phyloP scores from a whole-genome alignment of 2,113 vertebrate genomes.

The Psilopsiagon aurifrons region DNA sequence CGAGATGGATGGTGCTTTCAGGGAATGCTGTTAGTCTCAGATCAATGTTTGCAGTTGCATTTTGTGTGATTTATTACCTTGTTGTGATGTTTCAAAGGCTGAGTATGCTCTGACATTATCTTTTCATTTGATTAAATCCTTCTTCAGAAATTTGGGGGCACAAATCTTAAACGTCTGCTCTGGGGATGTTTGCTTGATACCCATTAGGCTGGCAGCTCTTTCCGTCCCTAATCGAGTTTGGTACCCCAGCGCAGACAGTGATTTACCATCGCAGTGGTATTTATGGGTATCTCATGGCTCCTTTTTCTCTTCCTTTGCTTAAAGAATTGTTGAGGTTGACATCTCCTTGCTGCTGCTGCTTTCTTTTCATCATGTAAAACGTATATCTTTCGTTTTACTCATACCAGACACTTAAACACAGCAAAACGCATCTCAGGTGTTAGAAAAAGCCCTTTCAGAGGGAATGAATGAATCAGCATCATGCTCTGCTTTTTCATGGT shows the following conservation, averaged over 20 bases:
- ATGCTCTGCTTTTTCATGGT: not conserved
- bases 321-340: not conserved
- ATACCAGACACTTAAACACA: not conserved
- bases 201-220: not conserved
- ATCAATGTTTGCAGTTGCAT: not conserved
- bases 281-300: not conserved
- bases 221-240: slow-evolving; percentile 7
- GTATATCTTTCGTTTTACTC: not conserved
- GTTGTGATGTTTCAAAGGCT: not conserved
- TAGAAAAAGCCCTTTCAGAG: not conserved
- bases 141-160: slow-evolving; percentile 11
- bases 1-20: slow-evolving; percentile 17
- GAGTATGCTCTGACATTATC: not conserved
- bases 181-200: not conserved
- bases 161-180: slow-evolving; percentile 4
- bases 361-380: not conserved
- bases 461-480: not conserved
- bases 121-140: slow-evolving; percentile 45
- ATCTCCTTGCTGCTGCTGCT: not conserved
- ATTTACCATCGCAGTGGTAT: accelerated
- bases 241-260: not conserved
- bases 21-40: slow-evolving; percentile 1
- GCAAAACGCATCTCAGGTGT: not conserved
- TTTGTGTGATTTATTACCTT: slow-evolving; percentile 7
- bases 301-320: not conserved